Evolutionary conservation across 2,888 invertebrate species (phyloP), one percentile per base, ranked within the genome.

Genomic region (Aethes cnicana): DNA sequence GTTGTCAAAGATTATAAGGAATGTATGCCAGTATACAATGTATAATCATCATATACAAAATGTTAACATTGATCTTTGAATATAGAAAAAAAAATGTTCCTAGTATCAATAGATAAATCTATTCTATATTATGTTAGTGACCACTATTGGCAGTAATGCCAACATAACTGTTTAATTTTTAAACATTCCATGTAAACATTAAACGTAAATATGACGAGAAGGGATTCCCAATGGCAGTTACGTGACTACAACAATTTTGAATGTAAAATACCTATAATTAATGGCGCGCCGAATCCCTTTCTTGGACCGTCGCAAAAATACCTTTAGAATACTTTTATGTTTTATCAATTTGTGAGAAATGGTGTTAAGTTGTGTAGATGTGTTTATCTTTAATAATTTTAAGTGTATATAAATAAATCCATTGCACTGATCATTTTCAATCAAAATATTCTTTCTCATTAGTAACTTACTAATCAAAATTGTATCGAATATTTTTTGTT

Each of bases 401-500:
- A 68, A 50, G 30, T 58, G 54, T 56, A 57, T 56, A 52, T 52
- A 52, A 25, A 46, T 26, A 55, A 69, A 72, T 73, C 69, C 67
- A 72, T 72, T 76, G 54, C 54, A 57, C 55, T 54, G 71, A 74
- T 76, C 72, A 64, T 68, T 66, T 64, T 59, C 58, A 68, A 75
- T 74, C 68, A 63, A 60, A 63, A 62, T 68, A 54, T 62, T 56
- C 63, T 58, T 57, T 56, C 58, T 54, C 57, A 59, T 11, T 30
- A 42, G 26, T 36, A 41, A 11, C 37, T 26, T 42, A 28, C 41
- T 47, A 55, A 55, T 55, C 55, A 52, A 47, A 53, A 44, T 25
- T 32, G 25, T 39, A 52, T 46, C 44, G 44, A 39, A 44, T 44
- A 32, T 44, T 44, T 46, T 46, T 39, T 52, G 26, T 41, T 42